Percentiles rank a stretch among this genome's conserved stretches.
These are phyloP conservation scores for Microtus ochrogaster DNA, from an alignment of 2,113 vertebrate genomes.

Conservation along the genomic window DNA sequence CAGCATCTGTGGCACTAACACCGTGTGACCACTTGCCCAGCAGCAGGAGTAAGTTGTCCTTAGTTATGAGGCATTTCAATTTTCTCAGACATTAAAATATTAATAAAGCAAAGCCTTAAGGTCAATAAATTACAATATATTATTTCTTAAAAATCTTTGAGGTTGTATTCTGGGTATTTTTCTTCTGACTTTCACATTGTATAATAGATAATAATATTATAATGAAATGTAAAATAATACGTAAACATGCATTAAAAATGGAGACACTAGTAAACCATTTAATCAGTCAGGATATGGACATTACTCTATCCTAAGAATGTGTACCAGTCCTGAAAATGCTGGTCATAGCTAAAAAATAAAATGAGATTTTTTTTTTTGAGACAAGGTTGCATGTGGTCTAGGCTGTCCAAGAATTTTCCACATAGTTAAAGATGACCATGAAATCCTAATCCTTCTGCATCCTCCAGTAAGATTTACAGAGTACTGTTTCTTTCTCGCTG, in stretches of 20 bases:
- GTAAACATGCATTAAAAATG: neutral
- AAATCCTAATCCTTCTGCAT: neutral
- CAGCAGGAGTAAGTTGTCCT: rapidly evolving
- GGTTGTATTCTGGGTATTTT: neutral
- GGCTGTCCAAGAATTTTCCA: neutral
- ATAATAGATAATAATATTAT: neutral
- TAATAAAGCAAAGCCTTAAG: neutral
- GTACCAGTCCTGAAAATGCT: neutral
- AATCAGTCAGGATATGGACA: neutral
- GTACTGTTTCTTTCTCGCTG: neutral
- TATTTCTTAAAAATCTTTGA: neutral
- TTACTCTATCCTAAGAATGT: neutral
- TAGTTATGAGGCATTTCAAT: too few species aligned
- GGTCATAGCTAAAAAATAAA: neutral
- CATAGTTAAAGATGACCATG: neutral
- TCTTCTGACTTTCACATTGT: neutral
- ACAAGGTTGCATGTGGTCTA: neutral
- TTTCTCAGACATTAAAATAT: neutral
- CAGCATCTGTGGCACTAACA: neutral
- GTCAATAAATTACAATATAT: neutral
- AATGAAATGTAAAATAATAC: neutral
- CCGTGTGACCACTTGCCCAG: neutral
- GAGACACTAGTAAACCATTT: neutral
- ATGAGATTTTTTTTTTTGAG: neutral
- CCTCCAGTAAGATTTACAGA: neutral